phyloP scores from a whole-genome alignment of 2,797 vertebrate genomes.

The Melanogrammus aeglefinus region DNA sequence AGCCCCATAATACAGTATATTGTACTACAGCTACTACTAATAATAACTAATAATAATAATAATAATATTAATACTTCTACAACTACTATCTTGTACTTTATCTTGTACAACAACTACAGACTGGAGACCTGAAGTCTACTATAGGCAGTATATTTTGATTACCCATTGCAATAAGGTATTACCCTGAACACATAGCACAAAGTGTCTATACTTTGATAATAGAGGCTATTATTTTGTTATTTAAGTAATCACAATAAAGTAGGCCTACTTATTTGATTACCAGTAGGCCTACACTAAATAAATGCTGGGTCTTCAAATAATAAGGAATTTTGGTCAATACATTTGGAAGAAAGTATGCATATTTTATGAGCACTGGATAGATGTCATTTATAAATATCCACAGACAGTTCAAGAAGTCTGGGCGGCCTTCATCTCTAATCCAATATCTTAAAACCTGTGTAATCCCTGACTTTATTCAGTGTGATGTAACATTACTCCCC shows the following conservation, averaged over 20 bases:
- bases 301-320: background rate
- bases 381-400: background rate
- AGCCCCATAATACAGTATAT: background rate
- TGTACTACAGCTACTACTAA: background rate
- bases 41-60: no score
- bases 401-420: background rate
- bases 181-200: background rate
- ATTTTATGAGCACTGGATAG: background rate
- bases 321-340: background rate
- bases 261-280: background rate
- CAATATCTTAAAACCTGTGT: background rate
- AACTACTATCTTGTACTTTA: no score
- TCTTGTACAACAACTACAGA: constrained; percentile 63
- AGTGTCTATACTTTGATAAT: background rate
- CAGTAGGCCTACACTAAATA: background rate
- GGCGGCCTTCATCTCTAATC: constrained; percentile 5
- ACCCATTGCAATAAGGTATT: background rate
- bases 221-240: background rate
- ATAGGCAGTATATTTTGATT: constrained; percentile 19
- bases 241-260: background rate
- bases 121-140: constrained; percentile 46
- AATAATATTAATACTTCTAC: no score
- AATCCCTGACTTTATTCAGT: constrained; percentile 1
- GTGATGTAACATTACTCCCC: background rate
- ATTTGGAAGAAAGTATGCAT: background rate